These are phyloP conservation scores for Hemicentrotus pulcherrimus DNA, from an alignment of 35 echinoderm and acorn worm genomes.

Conservation along the genomic window DNA sequence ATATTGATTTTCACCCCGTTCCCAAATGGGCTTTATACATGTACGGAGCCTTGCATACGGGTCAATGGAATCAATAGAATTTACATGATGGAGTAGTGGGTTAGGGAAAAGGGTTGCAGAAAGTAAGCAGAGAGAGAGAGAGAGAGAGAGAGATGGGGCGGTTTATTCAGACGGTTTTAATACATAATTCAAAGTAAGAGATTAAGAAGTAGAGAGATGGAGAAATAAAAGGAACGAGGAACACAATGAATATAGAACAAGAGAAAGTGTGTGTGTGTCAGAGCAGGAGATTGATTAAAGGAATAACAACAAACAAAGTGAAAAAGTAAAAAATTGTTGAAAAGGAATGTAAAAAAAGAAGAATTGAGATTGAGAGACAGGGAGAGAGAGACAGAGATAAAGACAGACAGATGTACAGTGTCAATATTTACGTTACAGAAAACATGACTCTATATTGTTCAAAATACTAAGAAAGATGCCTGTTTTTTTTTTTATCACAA, in stretches of 20 bases:
- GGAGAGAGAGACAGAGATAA: neutral
- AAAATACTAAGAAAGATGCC: too few relatives aligned
- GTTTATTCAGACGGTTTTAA: neutral
- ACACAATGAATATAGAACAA: too few relatives aligned
- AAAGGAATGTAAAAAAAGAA: too few relatives aligned
- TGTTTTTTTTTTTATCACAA: too few relatives aligned
- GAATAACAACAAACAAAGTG: too few relatives aligned
- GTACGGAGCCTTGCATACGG: neutral
- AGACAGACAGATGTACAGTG: neutral
- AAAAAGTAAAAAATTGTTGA: neutral
- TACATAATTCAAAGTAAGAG: neutral
- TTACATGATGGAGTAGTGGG: neutral
- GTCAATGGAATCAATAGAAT: conserved; percentile 13
- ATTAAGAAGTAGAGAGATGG: neutral
- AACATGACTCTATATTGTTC: neutral
- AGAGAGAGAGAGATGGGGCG: neutral
- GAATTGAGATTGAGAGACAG: too few relatives aligned
- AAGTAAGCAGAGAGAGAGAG: neutral
- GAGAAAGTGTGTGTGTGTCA: too few relatives aligned
- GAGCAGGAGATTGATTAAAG: too few relatives aligned
- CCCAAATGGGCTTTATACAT: neutral
- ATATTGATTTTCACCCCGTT: neutral
- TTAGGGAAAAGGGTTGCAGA: neutral
- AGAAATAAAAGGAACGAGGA: neutral
- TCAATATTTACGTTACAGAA: neutral